Conservation (phyloP, 2,113 vertebrate species). For the Grantiella picta region DNA sequence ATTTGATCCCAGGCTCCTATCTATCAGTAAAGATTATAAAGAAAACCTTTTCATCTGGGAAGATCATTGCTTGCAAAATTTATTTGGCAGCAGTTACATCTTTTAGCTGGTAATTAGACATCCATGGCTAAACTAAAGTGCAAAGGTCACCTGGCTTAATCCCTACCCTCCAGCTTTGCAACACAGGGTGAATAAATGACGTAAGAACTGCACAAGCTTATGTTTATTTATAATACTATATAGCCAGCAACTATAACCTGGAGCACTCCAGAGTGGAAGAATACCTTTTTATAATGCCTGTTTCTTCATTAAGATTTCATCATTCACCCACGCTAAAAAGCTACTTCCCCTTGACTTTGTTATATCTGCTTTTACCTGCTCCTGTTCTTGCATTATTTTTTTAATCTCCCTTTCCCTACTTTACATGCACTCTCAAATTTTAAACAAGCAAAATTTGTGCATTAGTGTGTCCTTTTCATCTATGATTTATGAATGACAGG, state of each 20-base stretch:
- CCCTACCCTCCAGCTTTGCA: slow-evolving; percentile 25
- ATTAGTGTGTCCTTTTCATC: slow-evolving; percentile 87
- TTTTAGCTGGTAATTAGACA: slow-evolving; percentile 25
- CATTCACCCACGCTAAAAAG: slow-evolving; percentile 86
- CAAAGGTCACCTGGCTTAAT: slow-evolving; percentile 9
- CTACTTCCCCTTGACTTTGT: slow-evolving; percentile 76
- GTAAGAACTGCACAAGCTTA: slow-evolving; percentile 48
- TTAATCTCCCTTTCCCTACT: slow-evolving; percentile 86
- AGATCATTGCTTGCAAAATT: slow-evolving; percentile 20
- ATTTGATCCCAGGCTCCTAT: background rate
- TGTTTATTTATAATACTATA: slow-evolving; percentile 80
- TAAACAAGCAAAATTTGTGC: slow-evolving; percentile 90
- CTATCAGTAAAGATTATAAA: background rate
- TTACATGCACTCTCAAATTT: slow-evolving; percentile 87
- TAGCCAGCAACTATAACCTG: slow-evolving; percentile 65
- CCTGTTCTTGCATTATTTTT: slow-evolving; percentile 85
- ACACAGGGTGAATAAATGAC: slow-evolving; percentile 61
- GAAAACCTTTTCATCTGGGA: background rate
- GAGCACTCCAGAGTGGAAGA: slow-evolving; percentile 63
- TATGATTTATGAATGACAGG: slow-evolving; percentile 92
- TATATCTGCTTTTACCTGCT: slow-evolving; percentile 77
- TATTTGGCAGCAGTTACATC: slow-evolving; percentile 7
- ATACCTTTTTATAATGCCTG: slow-evolving; percentile 86
- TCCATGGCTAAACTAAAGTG: slow-evolving; percentile 7
- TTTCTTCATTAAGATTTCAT: slow-evolving; percentile 98